phyloP scores from a whole-genome alignment of 2,888 invertebrate genomes.

The Cataglyphis altisquamis region DNA sequence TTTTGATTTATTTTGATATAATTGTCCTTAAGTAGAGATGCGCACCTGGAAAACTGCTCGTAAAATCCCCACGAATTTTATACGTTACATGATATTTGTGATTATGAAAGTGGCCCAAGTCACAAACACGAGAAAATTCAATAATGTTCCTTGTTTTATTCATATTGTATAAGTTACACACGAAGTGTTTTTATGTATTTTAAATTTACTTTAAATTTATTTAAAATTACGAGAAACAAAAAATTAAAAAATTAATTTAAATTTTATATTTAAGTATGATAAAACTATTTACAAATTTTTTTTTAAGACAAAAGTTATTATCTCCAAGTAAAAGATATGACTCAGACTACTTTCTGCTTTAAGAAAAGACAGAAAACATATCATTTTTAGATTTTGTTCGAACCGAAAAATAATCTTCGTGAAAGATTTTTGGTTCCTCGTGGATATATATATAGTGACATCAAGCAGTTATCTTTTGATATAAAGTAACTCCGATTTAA shows the following conservation, averaged over 20 bases:
- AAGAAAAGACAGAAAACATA: neutral
- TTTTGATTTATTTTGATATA: slow-evolving; percentile 75
- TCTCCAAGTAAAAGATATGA: slow-evolving; percentile 28
- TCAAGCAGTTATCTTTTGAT: slow-evolving; percentile 49
- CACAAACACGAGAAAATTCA: slow-evolving; percentile 8
- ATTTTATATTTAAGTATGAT: slow-evolving; percentile 19
- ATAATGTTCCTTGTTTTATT: neutral
- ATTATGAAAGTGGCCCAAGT: slow-evolving; percentile 41
- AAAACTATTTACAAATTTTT: slow-evolving; percentile 28
- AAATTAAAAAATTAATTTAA: neutral
- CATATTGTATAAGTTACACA: neutral
- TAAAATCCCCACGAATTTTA: slow-evolving; percentile 21
- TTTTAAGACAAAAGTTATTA: neutral
- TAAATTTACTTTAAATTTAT: neutral
- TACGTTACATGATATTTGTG: slow-evolving; percentile 29
- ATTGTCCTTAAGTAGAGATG: slow-evolving; percentile 59
- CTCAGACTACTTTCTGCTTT: slow-evolving; percentile 26
- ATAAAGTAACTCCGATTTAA: slow-evolving; percentile 42
- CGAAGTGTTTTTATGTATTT: neutral
- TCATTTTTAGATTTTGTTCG: slow-evolving; percentile 12
- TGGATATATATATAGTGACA: slow-evolving; percentile 26
- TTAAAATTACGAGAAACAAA: slow-evolving; percentile 3
- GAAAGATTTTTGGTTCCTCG: slow-evolving; percentile 22
- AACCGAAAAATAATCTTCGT: slow-evolving; percentile 14
- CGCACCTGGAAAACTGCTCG: slow-evolving; percentile 37